Base-by-base conservation (phyloP, 2,113 vertebrate species). In the Oreotrochilus melanogaster region DNA sequence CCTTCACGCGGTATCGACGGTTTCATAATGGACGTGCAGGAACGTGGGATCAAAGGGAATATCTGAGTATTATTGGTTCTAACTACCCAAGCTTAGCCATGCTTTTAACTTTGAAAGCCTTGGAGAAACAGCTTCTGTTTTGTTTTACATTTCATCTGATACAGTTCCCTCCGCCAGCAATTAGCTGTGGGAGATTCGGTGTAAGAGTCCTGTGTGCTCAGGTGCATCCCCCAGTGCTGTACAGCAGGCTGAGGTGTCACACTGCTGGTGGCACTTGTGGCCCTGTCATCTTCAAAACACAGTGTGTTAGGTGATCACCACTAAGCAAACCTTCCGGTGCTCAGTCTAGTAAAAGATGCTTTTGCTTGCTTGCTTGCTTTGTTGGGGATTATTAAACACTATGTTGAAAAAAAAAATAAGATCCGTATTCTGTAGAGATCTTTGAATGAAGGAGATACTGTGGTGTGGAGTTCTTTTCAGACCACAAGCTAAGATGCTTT, bases 91-190 rank as follows among this genome's bases (percentile, higher is more conserved):
- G 86, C 66, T 95, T 79, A 94, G 91, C 91, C 87, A 61, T 21
- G 42, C 86, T 97, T 97, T 98, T 96, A 96, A 92, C 93, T 97
- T 97, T 92, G 96, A 97, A 97, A 96, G 76, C 94, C 82, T 93
- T 86, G 51, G 64, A 96, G 93, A 94, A 96, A 93, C 78, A 80
- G 33, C 39, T 94, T 93, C 89, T 96, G 80, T 56, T 95, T 95
- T 93, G 93, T 90, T 96, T 95, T 89, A 62, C 62, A 89, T 94
- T 95, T 95, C 69, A 67, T 82, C 88, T 84, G 65, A 92, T 94
- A 28, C 21, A 80, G 89, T 61, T 84, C 80, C 86, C 85, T 78
- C 17, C 39, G 66, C 67, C 88, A 73, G 79, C 74, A 92, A 73
- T 89, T 92, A 96, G 47, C 53, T 82, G 89, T 72, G 92, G 2